Evolutionary conservation across 2,888 invertebrate species (phyloP).

Genomic region (Nephrotoma flavescens): DNA sequence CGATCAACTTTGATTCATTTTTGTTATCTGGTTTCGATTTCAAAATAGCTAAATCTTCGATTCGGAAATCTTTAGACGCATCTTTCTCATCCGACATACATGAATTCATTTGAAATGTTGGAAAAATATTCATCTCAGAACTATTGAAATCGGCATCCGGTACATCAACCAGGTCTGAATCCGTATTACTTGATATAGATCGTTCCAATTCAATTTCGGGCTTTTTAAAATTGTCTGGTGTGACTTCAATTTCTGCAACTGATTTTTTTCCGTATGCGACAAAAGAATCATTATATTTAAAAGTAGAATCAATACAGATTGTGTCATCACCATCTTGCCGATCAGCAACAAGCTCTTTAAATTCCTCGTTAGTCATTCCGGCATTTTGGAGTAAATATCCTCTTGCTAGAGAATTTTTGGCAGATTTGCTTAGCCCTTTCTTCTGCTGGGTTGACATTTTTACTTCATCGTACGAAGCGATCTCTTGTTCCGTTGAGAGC

Average conservation of each 20-base stretch:
- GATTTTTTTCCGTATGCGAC: background rate
- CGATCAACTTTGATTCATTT: constrained; percentile 15
- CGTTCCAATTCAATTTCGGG: background rate
- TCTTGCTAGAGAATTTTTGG: constrained; percentile 41
- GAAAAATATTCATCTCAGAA: constrained; percentile 12
- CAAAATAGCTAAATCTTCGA: background rate
- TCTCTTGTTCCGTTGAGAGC: constrained; percentile 32
- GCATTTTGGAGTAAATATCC: constrained; percentile 63
- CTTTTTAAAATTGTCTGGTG: background rate
- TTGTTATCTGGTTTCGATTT: background rate
- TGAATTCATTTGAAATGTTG: background rate
- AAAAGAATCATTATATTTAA: constrained; percentile 7
- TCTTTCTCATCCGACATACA: background rate
- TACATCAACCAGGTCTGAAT: constrained; percentile 24
- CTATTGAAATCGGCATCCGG: constrained; percentile 15
- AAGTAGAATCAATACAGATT: background rate
- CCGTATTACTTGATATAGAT: constrained; percentile 15
- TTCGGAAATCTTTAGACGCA: background rate
- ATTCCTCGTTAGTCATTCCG: constrained; percentile 55
- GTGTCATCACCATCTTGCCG: constrained; percentile 11
- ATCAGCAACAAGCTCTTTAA: constrained; percentile 39
- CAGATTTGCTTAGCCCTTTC: constrained; percentile 24
- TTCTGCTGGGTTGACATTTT: constrained; percentile 24
- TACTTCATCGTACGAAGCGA: constrained; percentile 18
- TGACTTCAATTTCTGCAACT: background rate